Evolutionary conservation across 1,140 invertebrate genomes (phyloP), one percentile per base, ranked within the genome.

Genomic region (Popillia japonica): DNA sequence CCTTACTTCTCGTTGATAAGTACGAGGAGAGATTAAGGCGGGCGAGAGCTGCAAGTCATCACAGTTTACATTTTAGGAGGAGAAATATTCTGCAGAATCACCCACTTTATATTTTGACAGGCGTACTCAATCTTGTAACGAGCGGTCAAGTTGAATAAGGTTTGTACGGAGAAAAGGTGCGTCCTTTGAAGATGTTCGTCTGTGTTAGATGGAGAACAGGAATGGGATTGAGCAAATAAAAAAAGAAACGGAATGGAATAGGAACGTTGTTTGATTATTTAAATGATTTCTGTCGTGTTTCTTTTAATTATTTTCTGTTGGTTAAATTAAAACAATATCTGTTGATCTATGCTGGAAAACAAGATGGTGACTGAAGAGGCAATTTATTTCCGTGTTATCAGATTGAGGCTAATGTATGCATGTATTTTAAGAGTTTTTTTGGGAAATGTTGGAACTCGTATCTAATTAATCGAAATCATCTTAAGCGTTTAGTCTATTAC

Each of bases 91-190:
- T 72, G 64, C 64, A 72, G 64, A 72, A 72, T 72, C 64, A 72
- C 64, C 64, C 64, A 72, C 64, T 72, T 72, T 72, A 72, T 72
- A 72, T 72, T 72, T 72, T 72, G 64, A 72, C 64, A 72, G 64
- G 64, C 64, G 64, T 55, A 55, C 48, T 55, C 48, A 14, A 55
- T 55, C 48, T 55, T 17, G 48, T 55, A 55, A 55, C 48, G 48
- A 55, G 48, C 48, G 48, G 14, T 55, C 48, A 17, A n/a, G 0
- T n/a, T 14, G 14, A 55, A 17, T 17, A n/a, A 55, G 6, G 48
- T 7, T 17, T 55, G 3, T 55, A 55, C 48, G 14, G n/a, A 7
- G 48, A 55, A 55, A n/a, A 55, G 48, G 48, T 17, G 17, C 48
- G 48, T 55, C 4, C 14, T 55, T 55, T 55, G 14, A 55, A 34